Evolutionary conservation across 2,797 vertebrate genomes (phyloP).

Genomic region (Halcyon chelicuti): DNA sequence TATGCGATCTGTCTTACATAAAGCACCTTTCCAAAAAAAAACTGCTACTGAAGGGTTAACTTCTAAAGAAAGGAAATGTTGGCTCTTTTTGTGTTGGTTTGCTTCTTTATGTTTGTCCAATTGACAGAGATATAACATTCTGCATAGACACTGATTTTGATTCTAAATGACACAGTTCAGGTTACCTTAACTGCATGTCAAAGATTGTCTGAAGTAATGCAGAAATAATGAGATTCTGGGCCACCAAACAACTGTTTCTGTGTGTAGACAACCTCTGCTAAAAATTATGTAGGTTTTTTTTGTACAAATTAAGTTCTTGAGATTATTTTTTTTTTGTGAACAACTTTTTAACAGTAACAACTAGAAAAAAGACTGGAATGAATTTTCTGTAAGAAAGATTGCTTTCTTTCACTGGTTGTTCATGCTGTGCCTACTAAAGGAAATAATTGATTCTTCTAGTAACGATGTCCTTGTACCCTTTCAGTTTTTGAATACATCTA

Average conservation of each 20-base stretch:
- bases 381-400: neutral
- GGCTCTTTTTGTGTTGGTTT: neutral
- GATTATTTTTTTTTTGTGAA: neutral
- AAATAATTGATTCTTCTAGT: neutral
- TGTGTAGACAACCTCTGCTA: neutral
- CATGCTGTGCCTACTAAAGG: neutral
- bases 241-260: neutral
- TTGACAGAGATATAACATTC: neutral
- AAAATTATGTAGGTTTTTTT: neutral
- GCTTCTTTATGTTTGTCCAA: neutral
- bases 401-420: neutral
- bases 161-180: neutral
- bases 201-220: neutral
- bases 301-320: neutral
- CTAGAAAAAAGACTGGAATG: neutral
- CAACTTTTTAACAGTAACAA: neutral
- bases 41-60: neutral
- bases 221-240: neutral
- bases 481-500: neutral
- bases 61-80: neutral
- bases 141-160: neutral
- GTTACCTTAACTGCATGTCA: neutral
- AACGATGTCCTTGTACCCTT: rapidly evolving
- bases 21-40: neutral
- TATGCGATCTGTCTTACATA: neutral